phyloP scores from a whole-genome alignment of 2,113 vertebrate species.

The Fulmarus glacialis region DNA sequence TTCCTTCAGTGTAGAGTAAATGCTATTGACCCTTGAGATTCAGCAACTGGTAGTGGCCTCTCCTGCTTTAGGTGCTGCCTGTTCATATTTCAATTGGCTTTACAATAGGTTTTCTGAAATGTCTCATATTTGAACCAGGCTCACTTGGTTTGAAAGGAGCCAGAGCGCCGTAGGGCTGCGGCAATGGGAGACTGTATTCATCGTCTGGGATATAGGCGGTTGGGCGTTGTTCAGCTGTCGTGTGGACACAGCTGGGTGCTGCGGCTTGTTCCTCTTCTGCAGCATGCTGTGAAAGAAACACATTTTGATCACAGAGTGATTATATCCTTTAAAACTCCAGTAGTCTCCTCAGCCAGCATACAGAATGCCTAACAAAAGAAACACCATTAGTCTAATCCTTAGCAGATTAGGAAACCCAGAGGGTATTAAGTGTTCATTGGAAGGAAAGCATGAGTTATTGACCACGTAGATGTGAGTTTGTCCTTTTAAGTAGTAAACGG shows the following conservation, averaged over 20 bases:
- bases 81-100: slow-evolving; percentile 80
- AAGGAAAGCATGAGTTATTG: not conserved
- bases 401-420: not conserved
- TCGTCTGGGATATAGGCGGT: slow-evolving; percentile 77
- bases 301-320: not conserved
- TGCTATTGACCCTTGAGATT: not conserved
- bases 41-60: not conserved
- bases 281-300: slow-evolving; percentile 63
- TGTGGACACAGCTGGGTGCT: slow-evolving; percentile 66
- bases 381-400: not conserved
- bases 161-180: slow-evolving; percentile 80
- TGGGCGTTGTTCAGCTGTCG: slow-evolving; percentile 81
- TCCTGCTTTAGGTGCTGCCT: not conserved
- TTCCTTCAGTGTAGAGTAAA: not conserved
- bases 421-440: not conserved
- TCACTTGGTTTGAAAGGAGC: slow-evolving; percentile 85
- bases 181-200: slow-evolving; percentile 74
- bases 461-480: not conserved
- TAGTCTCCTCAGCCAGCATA: not conserved
- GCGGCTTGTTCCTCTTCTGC: slow-evolving; percentile 71
- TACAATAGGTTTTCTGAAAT: slow-evolving; percentile 81
- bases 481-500: not conserved
- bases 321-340: not conserved
- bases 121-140: slow-evolving; percentile 78
- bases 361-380: not conserved